Base-by-base conservation (phyloP, 2,797 vertebrate genomes). In the Podarcis siculus region DNA sequence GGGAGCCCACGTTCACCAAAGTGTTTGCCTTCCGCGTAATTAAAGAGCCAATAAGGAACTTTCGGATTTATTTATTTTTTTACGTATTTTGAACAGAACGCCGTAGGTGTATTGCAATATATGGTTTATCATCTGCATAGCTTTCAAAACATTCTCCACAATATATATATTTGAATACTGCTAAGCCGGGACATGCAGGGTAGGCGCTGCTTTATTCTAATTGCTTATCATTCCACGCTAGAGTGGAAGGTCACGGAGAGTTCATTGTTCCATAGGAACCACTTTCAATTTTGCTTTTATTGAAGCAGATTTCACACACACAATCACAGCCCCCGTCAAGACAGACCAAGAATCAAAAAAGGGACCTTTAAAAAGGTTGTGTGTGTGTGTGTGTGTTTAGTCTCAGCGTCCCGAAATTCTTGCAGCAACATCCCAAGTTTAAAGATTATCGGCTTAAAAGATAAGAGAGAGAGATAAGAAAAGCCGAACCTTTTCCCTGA, bases 101-200 rank as follows among this genome's bases (percentile, higher is more conserved):
- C 23, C 71, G 39, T 58, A 77, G 49, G 67, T 67, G 21, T 45
- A 25, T 64, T 79, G 3, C 21, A 37, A 79, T 9, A 37, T 5
- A 49, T 49, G 49, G 49, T 13, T 49, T 49, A 55, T 55, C 49
- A 55, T 55, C 13, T 55, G 49, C 3, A 55, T 55, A 55, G 49
- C 49, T 55, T 55, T 55, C 49, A 55, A 55, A 55, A 55, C 49
- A 55, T 15, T 64, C 21, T 23, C 64, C 64, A 42, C 30, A 19
- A 23, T 35, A 83, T 15, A 67, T n/a, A n/a, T 30, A 81, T 90
- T n/a, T 49, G 88, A 91, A 93, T 92, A 93, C n/a, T 13, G 9
- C 37, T 21, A 79, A 37, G 30, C 58, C 85, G 45, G 49, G 75
- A 42, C 67, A n/a, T 77, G 61, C 55, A 49, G 21, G 35, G 39